Percentiles rank a stretch among this genome's conserved stretches.
Conservation (phyloP, 2,797 vertebrate genomes). For the Acanthurus leucopareius region DNA sequence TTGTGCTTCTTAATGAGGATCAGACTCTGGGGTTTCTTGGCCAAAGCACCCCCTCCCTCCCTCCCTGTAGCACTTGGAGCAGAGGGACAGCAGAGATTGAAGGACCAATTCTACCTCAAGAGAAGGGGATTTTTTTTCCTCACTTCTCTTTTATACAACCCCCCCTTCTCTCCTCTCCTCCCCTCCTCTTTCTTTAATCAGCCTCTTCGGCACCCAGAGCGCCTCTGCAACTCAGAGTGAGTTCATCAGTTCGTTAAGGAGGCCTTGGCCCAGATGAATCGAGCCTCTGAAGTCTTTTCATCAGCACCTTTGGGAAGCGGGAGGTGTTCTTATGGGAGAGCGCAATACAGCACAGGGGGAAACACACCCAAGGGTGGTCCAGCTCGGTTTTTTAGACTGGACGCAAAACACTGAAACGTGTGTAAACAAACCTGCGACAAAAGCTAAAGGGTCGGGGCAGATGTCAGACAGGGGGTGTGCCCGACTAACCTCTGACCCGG, state of each 20-base stretch:
- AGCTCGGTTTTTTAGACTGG: conserved; percentile 20
- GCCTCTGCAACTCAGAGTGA: conserved; percentile 50
- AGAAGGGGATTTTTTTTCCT: conserved; percentile 32
- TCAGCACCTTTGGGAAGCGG: conserved; percentile 52
- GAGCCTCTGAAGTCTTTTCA: conserved; percentile 66
- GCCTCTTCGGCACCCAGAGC: conserved; percentile 45
- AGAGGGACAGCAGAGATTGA: conserved; percentile 57
- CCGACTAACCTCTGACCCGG: conserved; percentile 63
- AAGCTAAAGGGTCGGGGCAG: conserved; percentile 60
- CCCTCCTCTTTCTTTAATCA: conserved; percentile 62
- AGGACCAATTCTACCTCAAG: conserved; percentile 56
- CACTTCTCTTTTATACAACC: conserved; percentile 28
- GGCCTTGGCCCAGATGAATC: conserved; percentile 68
- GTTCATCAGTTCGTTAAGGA: conserved; percentile 70
- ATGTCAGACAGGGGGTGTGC: conserved; percentile 52
- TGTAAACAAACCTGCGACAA: conserved; percentile 61
- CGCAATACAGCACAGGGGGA: conserved; percentile 33
- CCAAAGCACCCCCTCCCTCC: conserved; percentile 43
- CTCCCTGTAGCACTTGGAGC: conserved; percentile 39
- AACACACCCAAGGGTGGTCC: conserved; percentile 49
- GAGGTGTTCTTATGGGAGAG: conserved; percentile 33
- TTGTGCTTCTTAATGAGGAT: conserved; percentile 81
- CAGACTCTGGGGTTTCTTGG: conserved; percentile 70
- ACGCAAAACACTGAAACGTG: conserved; percentile 61
- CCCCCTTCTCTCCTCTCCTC: conserved; percentile 8